These are phyloP conservation scores for Xyliphius kryptos DNA, from an alignment of 2,113 vertebrate genomes.

Conservation along the genomic window DNA sequence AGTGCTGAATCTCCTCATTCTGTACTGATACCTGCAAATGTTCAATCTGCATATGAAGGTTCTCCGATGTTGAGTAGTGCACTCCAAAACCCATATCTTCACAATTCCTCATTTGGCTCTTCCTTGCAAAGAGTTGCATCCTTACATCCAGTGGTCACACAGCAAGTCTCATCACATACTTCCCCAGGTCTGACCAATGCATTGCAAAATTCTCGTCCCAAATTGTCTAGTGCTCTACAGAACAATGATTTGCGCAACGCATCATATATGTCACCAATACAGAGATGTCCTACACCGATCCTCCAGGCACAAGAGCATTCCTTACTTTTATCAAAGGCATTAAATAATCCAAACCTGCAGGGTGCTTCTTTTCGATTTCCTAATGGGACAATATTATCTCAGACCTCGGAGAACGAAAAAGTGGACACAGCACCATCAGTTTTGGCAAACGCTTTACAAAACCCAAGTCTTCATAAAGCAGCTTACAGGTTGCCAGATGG, in stretches of 20 bases:
- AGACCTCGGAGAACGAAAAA: constrained; percentile 25
- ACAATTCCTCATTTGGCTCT: constrained; percentile 32
- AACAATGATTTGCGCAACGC: constrained; percentile 55
- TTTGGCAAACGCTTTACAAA: constrained; percentile 43
- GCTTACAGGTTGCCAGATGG: constrained; percentile 43
- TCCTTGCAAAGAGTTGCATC: constrained; percentile 36
- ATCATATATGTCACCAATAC: constrained; percentile 47
- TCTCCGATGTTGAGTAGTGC: constrained; percentile 31
- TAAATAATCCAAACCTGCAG: constrained; percentile 37
- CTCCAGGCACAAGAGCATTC: constrained; percentile 34
- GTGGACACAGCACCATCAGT: constrained; percentile 25
- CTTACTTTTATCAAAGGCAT: constrained; percentile 36
- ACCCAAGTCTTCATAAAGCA: constrained; percentile 43
- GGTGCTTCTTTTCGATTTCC: constrained; percentile 38
- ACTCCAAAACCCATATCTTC: constrained; percentile 38
- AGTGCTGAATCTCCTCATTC: constrained; percentile 36
- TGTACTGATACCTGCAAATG: constrained; percentile 24
- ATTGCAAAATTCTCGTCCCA: constrained; percentile 36
- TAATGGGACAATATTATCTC: constrained; percentile 23
- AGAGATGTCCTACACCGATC: constrained; percentile 45
- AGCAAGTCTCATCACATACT: constrained; percentile 17
- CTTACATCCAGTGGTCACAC: constrained; percentile 20
- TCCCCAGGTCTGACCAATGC: constrained; percentile 30
- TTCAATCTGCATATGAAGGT: constrained; percentile 28
- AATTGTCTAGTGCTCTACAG: constrained; percentile 44